Conservation (phyloP, 2,113 vertebrate genomes). For the Corythoichthys intestinalis region DNA sequence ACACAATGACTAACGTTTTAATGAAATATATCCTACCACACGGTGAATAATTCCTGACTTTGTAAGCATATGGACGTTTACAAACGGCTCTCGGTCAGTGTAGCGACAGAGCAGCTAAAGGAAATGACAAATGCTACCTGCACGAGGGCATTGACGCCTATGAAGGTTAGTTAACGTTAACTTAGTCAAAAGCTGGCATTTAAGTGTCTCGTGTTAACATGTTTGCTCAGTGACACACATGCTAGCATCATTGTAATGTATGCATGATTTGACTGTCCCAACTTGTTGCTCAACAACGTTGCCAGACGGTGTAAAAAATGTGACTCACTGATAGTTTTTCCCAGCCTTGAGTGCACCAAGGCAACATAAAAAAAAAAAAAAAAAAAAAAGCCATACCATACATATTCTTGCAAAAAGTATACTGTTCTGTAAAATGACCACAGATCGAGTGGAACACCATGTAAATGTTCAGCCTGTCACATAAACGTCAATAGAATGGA, state of each 20-base stretch:
- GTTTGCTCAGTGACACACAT: not conserved
- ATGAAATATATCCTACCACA: too few relatives aligned
- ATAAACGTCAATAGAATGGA: not conserved
- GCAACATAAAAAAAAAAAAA: not conserved
- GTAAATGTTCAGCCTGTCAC: not conserved
- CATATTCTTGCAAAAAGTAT: not conserved
- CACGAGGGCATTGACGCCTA: not conserved
- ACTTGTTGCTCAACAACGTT: constrained; percentile 1
- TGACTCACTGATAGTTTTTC: constrained; percentile 3
- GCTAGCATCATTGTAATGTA: not conserved
- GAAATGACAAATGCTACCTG: not conserved
- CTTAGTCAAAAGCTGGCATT: not conserved
- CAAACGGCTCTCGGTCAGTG: not conserved
- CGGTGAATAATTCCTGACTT: not conserved
- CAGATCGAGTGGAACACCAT: not conserved
- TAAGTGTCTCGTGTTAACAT: not conserved
- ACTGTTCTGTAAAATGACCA: not conserved
- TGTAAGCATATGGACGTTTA: not conserved
- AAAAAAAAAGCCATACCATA: not conserved
- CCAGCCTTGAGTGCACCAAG: not conserved
- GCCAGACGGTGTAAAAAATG: not conserved
- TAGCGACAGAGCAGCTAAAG: constrained; percentile 2
- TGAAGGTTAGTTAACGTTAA: not conserved
- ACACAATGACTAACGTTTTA: not conserved
- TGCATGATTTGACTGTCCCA: not conserved